Evolutionary conservation across 1,140 invertebrate genomes (phyloP), one percentile per base, ranked within the genome.

Genomic region (Lasioglossum albipes): DNA sequence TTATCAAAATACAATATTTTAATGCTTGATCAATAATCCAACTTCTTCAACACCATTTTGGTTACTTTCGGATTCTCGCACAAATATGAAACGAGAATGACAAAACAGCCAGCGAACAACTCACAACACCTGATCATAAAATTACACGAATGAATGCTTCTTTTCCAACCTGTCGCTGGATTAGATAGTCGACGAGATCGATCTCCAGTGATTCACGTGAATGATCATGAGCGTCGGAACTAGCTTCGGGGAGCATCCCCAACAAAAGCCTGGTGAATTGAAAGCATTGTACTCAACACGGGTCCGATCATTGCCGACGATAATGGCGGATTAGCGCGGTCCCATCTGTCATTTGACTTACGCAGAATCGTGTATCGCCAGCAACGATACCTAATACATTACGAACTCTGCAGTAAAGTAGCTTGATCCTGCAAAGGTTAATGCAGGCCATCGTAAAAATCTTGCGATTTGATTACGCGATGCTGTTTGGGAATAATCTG

Each of bases 291-390:
- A 81, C 78, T 77, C 79, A 57, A 79, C 71, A 41, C 76, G 70
- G 79, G 76, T 52, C 80, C 85, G 89, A 91, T 91, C 85, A 90
- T 91, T 86, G 89, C 82, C 83, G 84, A 82, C 88, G 89, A 91
- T 91, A 91, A 91, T 91, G 89, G 88, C 75, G 87, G 90, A 90
- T 91, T 90, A 90, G 87, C 88, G 79, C 84, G 85, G 81, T 76
- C 86, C 83, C 89, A 91, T 91, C 89, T 90, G 90, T 88, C 90
- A 89, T 87, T 85, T 79, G 82, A 84, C 79, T 87, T 88, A 49
- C 67, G 49, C 82, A 77, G 70, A 61, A 76, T 86, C 49, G 57
- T 13, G 61, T 49, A 62, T 13, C 62, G 67, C 5, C 52, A 59
- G 20, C 20, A 65, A 69, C 36, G 62, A 41, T 62, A 85, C 10